Base-by-base conservation (phyloP, 1,140 invertebrate genomes). In the Drosophila ercepeae region DNA sequence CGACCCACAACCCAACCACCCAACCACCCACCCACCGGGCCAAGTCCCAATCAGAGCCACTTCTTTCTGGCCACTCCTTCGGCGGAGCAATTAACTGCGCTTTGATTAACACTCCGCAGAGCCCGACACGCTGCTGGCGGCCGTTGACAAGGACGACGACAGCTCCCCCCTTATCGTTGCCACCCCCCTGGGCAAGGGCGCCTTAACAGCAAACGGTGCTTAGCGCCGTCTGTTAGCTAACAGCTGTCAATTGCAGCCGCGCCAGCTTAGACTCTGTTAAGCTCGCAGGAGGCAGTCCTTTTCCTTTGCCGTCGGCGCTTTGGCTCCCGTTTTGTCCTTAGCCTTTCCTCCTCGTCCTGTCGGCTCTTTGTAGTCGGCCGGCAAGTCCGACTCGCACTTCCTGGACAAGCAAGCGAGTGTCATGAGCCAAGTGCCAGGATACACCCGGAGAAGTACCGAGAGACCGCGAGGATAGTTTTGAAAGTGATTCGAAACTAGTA, bases 51-150 rank as follows among this genome's bases (percentile, higher is more conserved):
- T 82, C 82, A 78, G 53, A 76, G 76, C 63, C 39, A 42, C 63
- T 67, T 73, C 81, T 84, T 79, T 78, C 75, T 51, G 45, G 75
- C 52, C 63, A 77, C 65, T 82, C 27, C 41, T 88, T 82, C 74
- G 70, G 70, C 83, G 79, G 86, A 82, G 77, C 82, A 88, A 88
- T 88, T 88, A 88, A 88, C 82, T 78, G 77, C 82, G 77, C 82
- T 88, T 88, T 88, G 82, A 88, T 88, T 88, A 88, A 88, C 82
- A 82, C 82, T 82, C 82, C 57, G 65, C 77, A 55, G 36, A 70
- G 32, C 34, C 49, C n/a, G n/a, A 13, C 25, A 32, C 13, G 59
- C 41, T 53, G 36, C 49, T 39, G 49, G 34, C 59, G 52, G 34
- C 48, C 63, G 82, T 88, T 88, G 82, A 88, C 82, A 88, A 82